Conservation (phyloP, 2,113 vertebrate genomes). For the Genyomyrus donnyi region DNA sequence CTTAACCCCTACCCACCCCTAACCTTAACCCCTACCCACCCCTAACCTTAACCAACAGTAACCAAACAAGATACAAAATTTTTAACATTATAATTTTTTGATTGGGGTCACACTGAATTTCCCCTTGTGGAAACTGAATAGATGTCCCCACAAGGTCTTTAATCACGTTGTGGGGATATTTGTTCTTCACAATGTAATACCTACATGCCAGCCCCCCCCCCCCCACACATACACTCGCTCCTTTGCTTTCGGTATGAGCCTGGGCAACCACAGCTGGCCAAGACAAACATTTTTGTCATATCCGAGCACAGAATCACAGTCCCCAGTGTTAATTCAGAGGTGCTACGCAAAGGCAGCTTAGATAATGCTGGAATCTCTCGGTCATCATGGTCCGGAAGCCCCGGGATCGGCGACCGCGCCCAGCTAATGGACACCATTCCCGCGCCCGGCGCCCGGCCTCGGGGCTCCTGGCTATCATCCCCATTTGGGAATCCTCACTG, state of each 20-base stretch:
- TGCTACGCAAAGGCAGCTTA: not conserved
- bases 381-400: not conserved
- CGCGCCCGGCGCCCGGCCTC: slow-evolving; percentile 19
- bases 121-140: not conserved
- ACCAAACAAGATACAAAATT: too few relatives aligned
- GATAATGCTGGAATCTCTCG: not conserved
- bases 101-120: not conserved
- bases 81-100: not conserved
- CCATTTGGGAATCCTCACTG: slow-evolving; percentile 53
- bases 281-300: not conserved
- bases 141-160: not conserved
- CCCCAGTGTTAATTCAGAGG: not conserved
- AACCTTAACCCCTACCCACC: not conserved
- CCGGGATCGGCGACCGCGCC: not conserved
- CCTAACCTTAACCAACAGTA: not conserved
- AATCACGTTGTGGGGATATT: not conserved
- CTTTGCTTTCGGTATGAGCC: not conserved
- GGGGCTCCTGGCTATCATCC: slow-evolving; percentile 34
- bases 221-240: not conserved
- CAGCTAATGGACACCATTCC: slow-evolving; percentile 30
- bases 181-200: not conserved
- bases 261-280: not conserved
- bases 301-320: not conserved
- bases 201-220: not conserved
- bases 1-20: too few relatives aligned